These are phyloP conservation scores for Leptestheria dahalacensis DNA, from an alignment of 1,140 invertebrate genomes.

Conservation along the genomic window DNA sequence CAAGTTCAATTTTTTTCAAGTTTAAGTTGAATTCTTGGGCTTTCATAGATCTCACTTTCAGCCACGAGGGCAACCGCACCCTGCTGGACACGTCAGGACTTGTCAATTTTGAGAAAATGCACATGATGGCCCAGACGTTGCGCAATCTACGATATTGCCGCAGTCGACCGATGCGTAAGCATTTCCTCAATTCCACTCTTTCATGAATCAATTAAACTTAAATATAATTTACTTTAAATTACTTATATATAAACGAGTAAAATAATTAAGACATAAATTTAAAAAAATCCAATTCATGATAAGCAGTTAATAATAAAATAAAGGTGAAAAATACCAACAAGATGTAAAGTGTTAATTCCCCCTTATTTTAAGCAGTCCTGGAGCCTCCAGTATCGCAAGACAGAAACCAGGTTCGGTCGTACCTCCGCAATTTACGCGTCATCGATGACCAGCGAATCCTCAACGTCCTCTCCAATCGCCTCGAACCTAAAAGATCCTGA, in stretches of 20 bases:
- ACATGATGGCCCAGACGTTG: constrained; percentile 71
- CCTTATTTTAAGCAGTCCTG: no score
- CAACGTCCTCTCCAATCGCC: constrained; percentile 52
- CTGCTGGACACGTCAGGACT: constrained; percentile 48
- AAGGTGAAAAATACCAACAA: no score
- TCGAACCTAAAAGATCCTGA: constrained; percentile 40
- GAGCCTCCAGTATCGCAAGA: no score
- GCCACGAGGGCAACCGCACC: constrained; percentile 76
- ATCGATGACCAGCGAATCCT: constrained; percentile 63
- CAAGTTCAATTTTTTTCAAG: no score
- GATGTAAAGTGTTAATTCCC: no score
- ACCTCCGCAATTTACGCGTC: constrained; percentile 48
- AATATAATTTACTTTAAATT: no score
- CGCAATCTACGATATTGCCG: constrained; percentile 58
- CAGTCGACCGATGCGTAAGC: constrained; percentile 47
- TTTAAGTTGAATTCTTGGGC: no score
- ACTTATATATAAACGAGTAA: no score
- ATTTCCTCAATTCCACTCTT: not conserved
- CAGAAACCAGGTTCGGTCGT: constrained; percentile 45
- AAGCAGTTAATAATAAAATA: no score
- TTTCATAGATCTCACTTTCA: constrained; percentile 61
- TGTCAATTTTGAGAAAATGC: constrained; percentile 86
- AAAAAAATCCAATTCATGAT: no score
- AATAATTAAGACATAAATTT: no score
- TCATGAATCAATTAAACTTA: not conserved